A percentile compares a stretch with the other conserved stretches of the same genome.
phyloP scores from a whole-genome alignment of 2,113 vertebrate genomes.

The Ardeotis arabs region DNA sequence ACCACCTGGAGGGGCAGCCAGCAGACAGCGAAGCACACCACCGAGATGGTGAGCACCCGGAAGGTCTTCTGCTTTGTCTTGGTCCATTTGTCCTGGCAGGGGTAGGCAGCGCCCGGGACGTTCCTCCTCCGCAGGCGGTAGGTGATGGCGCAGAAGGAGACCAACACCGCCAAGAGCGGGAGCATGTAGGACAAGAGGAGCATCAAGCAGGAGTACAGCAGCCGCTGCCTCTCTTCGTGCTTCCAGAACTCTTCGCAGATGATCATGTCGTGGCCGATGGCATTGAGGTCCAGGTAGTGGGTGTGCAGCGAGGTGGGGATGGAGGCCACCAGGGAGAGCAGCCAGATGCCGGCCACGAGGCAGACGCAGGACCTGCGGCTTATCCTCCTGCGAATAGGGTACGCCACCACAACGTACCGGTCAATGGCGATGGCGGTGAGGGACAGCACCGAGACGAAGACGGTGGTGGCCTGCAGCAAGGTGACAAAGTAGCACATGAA shows the following conservation, averaged over 20 bases:
- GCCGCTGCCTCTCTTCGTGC: slow-evolving; percentile 73
- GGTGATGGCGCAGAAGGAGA: slow-evolving; percentile 88
- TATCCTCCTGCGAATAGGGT: slow-evolving; percentile 80
- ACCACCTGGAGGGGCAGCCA: slow-evolving; percentile 89
- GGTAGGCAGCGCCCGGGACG: slow-evolving; percentile 61
- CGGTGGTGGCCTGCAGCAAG: slow-evolving; percentile 82
- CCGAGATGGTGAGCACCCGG: slow-evolving; percentile 79
- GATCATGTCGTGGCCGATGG: slow-evolving; percentile 81
- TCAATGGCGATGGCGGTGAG: slow-evolving; percentile 88
- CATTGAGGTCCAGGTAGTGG: slow-evolving; percentile 81
- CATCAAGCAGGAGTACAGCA: slow-evolving; percentile 85
- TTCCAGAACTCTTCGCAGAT: slow-evolving; percentile 89
- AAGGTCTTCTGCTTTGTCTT: slow-evolving; percentile 85
- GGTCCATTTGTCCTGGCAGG: slow-evolving; percentile 76
- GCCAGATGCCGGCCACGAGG: slow-evolving; percentile 80
- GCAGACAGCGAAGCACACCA: slow-evolving; percentile 85
- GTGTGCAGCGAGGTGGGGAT: slow-evolving; percentile 79
- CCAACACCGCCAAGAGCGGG: slow-evolving; percentile 78
- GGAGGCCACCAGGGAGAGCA: slow-evolving; percentile 78
- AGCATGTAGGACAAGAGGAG: slow-evolving; percentile 86
- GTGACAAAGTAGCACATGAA: slow-evolving; percentile 85
- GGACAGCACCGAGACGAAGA: slow-evolving; percentile 85
- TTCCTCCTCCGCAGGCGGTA: slow-evolving; percentile 76
- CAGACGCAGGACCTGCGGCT: slow-evolving; percentile 76
- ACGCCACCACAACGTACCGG: slow-evolving; percentile 85